Base-by-base conservation (phyloP, 2,797 vertebrate genomes). In the Pseudomugil tenellus region DNA sequence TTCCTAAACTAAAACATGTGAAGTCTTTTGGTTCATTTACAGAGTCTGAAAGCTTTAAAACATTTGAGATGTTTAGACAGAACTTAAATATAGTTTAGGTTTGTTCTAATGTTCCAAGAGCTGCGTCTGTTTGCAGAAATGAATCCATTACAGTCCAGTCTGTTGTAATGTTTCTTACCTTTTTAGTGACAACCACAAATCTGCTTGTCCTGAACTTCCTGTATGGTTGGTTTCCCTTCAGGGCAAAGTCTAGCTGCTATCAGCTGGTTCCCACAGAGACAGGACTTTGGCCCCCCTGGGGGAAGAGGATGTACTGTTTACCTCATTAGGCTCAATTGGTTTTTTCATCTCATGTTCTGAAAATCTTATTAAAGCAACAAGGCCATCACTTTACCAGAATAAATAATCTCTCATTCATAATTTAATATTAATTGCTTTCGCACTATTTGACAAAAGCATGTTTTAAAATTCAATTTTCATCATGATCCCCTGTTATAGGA, bases 201-300 rank as follows among this genome's bases (percentile, higher is more conserved):
- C 77, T 49, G 62, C 76, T 70, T 74, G 91, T 91, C 83, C 90
- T 88, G 87, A 70, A 67, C 78, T 91, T 91, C 84, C 90, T 89
- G 87, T 74, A 69, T 64, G 17, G 67, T 70, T 41, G 46, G 41
- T 73, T 82, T 48, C 66, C 72, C 74, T 74, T 41, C 32, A 67
- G 92, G 90, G 77, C 92, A 94, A 94, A 94, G 93, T 94, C 92
- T 88, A 87, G 74, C 80, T 85, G 82, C 78, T 80, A 91, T 92
- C 88, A 86, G 73, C 29, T 2, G 54, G 77, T 90, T 85, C 79
- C 80, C 84, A 84, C 83, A 77, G 86, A 80, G 76, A 86, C 83
- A 52, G 84, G 72, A 87, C 84, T 89, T 87, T 79, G 65, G 75
- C 77, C 85, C 39, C 43, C 1, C 13, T 2, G 49, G 72, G 74